Evolutionary conservation across 2,113 vertebrate species (phyloP), one percentile per base, ranked within the genome.

Genomic region (Atractosteus spatula): DNA sequence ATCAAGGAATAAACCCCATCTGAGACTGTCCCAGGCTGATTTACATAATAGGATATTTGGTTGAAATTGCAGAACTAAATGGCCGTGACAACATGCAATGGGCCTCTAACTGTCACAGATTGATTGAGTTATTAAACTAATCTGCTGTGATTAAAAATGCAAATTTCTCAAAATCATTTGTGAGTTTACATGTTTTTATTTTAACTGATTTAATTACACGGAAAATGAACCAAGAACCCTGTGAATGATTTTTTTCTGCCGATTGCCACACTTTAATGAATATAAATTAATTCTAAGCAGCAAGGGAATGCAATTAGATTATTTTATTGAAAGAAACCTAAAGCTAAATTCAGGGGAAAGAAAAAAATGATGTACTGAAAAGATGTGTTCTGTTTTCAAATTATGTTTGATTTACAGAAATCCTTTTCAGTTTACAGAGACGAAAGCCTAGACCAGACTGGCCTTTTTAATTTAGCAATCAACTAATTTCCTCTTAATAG

Each of bases 71-170:
- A 83, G 81, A 86, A 81, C 82, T 85, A 86, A 86, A 77, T 77
- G 84, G 76, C 81, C 83, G 78, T 84, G 84, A 85, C 85, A 86
- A 86, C 81, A 82, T 82, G 83, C 77, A 79, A 87, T 84, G 74
- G 84, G 79, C 77, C 80, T 82, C 82, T 87, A 88, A 86, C 88
- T 89, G 86, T 82, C 83, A 76, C 80, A 83, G 80, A 87, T 86
- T 89, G 88, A 86, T 84, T 81, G 81, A 87, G 86, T 89, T 89
- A 91, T 90, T 90, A 87, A 86, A 89, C 82, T 86, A 86, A 88
- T 88, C 86, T 87, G 85, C 83, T 83, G 85, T 87, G 85, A 92
- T 92, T 93, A 92, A 91, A 88, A 89, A 87, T 88, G 86, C 85
- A 81, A 89, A 91, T 90, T 89, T 84, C 41, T 65, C 82, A 63